A percentile compares a stretch with the other conserved stretches of the same genome.
Conservation (phyloP, 2,113 vertebrate species). For the Ammodramus savannarum region DNA sequence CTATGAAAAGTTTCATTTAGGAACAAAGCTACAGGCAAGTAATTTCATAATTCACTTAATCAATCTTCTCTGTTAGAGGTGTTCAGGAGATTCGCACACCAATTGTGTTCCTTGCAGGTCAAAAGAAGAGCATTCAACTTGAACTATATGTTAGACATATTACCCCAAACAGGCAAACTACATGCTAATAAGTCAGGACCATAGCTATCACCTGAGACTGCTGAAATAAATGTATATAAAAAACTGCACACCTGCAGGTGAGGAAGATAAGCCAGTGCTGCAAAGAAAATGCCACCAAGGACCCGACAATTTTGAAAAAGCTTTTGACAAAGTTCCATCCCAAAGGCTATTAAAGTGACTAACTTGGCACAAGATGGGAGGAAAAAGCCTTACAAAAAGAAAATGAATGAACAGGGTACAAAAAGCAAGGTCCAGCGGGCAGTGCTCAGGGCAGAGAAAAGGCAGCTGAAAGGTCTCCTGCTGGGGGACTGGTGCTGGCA, state of each 20-base stretch:
- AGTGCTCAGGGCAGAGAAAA: not conserved
- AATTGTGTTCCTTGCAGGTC: not conserved
- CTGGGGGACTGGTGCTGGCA: not conserved
- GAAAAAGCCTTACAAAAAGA: not conserved
- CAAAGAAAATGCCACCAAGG: not conserved
- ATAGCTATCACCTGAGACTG: not conserved
- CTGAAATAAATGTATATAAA: not conserved
- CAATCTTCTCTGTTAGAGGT: not conserved
- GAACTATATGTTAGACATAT: not conserved
- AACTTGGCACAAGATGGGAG: not conserved
- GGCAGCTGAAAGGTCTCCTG: not conserved
- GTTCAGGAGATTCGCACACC: not conserved
- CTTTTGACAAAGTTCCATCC: not conserved
- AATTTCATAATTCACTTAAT: not conserved
- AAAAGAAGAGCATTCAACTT: not conserved
- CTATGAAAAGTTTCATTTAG: not conserved
- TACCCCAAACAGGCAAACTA: not conserved
- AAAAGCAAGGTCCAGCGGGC: not conserved
- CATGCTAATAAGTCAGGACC: not conserved
- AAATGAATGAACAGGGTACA: not conserved
- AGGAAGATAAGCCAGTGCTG: not conserved
- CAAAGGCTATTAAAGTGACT: not conserved
- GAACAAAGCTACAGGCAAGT: not conserved
- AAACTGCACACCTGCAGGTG: not conserved
- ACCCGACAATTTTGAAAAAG: not conserved